Evolutionary conservation across 2,888 invertebrate species (phyloP).

Genomic region (Cyclophora punctaria): DNA sequence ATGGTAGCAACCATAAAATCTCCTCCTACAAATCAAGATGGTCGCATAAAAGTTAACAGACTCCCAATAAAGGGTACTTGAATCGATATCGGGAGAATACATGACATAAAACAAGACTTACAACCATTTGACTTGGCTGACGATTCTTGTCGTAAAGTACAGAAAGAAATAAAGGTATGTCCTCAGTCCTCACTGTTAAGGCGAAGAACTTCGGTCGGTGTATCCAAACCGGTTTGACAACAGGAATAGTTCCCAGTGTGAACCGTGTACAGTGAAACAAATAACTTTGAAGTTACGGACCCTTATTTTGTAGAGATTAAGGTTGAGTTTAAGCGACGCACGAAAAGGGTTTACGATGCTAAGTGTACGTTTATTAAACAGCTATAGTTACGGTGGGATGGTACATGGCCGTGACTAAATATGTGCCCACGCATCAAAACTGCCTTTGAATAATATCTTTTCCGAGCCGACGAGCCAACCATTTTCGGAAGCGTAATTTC

Average conservation of each 20-base stretch:
- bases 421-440: conserved; percentile 58
- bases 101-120: conserved; percentile 17
- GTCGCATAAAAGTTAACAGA: conserved; percentile 13
- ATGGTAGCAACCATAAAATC: conserved; percentile 6
- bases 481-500: conserved; percentile 50
- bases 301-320: conserved; percentile 5
- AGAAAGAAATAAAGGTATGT: conserved; percentile 38
- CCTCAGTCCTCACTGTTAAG: conserved; percentile 34
- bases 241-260: conserved; percentile 51
- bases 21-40: conserved; percentile 6
- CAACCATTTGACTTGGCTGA: conserved; percentile 19
- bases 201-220: conserved; percentile 32
- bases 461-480: conserved; percentile 28
- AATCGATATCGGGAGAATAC: conserved; percentile 10
- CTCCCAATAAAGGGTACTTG: conserved; percentile 10
- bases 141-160: conserved; percentile 20
- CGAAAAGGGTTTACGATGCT: not conserved
- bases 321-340: conserved; percentile 1
- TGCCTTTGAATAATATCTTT: conserved; percentile 48
- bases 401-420: conserved; percentile 60
- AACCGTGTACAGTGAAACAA: conserved; percentile 27
- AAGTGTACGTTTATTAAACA: conserved; percentile 41
- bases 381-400: conserved; percentile 45
- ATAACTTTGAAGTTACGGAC: conserved; percentile 1
- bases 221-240: conserved; percentile 53